Conservation (phyloP, 2,888 invertebrate genomes). For the Ophion costatus region DNA sequence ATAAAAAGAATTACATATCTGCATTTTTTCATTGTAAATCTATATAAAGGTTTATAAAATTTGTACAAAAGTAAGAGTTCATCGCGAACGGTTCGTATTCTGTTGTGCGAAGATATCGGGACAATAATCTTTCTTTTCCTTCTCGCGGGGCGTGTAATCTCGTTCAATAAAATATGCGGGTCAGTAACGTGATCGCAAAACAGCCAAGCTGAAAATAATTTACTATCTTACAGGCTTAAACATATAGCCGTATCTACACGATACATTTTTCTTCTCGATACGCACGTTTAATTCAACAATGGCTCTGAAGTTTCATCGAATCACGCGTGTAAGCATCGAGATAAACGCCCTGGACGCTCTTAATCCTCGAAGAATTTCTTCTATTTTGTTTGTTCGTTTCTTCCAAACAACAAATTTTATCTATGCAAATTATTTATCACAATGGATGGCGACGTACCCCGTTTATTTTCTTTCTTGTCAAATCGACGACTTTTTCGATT, state of each 20-base stretch:
- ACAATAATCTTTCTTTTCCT: constrained; percentile 11
- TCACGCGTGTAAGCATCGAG: constrained; percentile 20
- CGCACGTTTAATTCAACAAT: constrained; percentile 24
- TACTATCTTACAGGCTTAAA: constrained; percentile 57
- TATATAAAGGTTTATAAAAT: constrained; percentile 67
- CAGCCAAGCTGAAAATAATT: constrained; percentile 47
- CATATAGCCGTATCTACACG: constrained; percentile 53
- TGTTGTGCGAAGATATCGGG: constrained; percentile 13
- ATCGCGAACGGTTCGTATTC: constrained; percentile 38
- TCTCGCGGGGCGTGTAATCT: constrained; percentile 34
- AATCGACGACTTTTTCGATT: constrained; percentile 65
- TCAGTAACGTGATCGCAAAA: constrained; percentile 49
- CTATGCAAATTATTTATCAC: constrained; percentile 65
- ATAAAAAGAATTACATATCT: constrained; percentile 16
- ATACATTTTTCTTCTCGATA: constrained; percentile 23
- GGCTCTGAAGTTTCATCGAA: constrained; percentile 2
- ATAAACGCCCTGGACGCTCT: neutral
- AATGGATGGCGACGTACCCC: constrained; percentile 63
- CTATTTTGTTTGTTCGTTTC: constrained; percentile 10
- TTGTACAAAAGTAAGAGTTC: constrained; percentile 66
- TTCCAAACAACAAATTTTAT: constrained; percentile 54
- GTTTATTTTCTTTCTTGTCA: constrained; percentile 44
- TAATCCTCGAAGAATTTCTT: constrained; percentile 9
- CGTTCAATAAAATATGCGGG: constrained; percentile 32
- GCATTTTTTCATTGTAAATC: constrained; percentile 20